Conservation (phyloP, 2,797 vertebrate genomes). For the Platalea minor region DNA sequence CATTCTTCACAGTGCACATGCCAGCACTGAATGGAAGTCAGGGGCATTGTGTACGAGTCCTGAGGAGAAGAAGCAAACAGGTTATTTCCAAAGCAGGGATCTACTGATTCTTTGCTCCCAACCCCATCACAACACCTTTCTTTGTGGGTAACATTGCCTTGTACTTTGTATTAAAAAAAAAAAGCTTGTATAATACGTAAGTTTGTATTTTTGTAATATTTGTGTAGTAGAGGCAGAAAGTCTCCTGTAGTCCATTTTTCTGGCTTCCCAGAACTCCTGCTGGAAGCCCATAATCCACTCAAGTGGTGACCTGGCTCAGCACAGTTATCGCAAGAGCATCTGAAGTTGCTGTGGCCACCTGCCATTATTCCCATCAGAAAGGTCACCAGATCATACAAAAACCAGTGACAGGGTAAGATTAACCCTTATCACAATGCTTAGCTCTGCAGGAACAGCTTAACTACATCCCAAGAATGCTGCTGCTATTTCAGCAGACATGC, state of each 20-base stretch:
- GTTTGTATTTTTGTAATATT: neutral
- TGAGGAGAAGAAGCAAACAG: constrained; percentile 65
- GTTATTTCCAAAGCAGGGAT: constrained; percentile 10
- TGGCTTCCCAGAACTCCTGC: neutral
- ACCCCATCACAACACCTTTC: neutral
- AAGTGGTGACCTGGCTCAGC: constrained; percentile 8
- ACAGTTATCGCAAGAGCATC: neutral
- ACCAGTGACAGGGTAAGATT: neutral
- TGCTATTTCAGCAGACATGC: neutral
- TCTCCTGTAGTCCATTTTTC: neutral
- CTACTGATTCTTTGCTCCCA: neutral
- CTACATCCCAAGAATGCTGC: neutral
- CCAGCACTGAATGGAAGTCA: constrained; percentile 99
- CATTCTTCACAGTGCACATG: constrained; percentile 99
- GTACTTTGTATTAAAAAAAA: neutral
- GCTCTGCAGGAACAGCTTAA: neutral
- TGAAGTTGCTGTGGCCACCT: neutral
- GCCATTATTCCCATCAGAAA: neutral
- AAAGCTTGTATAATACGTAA: neutral
- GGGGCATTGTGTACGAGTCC: constrained; percentile 97
- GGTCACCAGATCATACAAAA: neutral
- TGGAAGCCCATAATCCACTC: constrained; percentile 34
- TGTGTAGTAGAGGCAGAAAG: neutral
- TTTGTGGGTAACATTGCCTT: neutral
- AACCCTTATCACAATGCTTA: neutral